Base-by-base conservation (phyloP, 2,888 invertebrate species). In the Polyommatus icarus region DNA sequence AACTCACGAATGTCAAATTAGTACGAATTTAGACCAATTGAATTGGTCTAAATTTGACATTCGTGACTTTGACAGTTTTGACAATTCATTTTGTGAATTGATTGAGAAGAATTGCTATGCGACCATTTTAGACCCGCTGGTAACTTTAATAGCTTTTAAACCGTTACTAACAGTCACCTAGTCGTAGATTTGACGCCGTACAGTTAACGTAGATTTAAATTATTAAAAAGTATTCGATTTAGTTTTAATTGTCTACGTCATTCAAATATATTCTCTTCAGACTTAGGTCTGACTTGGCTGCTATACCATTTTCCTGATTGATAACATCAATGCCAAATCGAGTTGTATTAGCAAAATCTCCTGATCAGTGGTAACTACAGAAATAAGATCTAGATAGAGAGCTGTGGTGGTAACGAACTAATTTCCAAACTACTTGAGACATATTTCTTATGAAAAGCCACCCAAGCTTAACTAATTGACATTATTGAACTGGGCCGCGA, bases 391-490 rank as follows among this genome's bases (percentile, higher is more conserved):
- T n/a, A n/a, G n/a, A n/a, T n/a, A n/a, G n/a, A n/a, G n/a, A n/a
- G n/a, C n/a, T n/a, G n/a, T n/a, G n/a, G n/a, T n/a, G n/a, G n/a
- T n/a, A n/a, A n/a, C n/a, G 12, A 50, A 50, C 50, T 15, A 50
- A 18, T 50, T 59, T 24, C 46, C 46, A 3, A 24, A 40, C n/a
- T 46, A 20, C 7, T 40, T 40, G 24, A 24, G n/a, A 10, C 20
- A 72, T 40, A 72, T 46, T 20, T 46, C 73, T 20, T 73, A 15
- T 12, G 1, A 73, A 40, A 75, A 75, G 40, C 75, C 50, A 75
- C 32, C 50, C 75, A 75, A 54, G 29, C 75, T 75, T 18, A 72
- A 72, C 36, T 72, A 72, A 72, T 72, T 36, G n/a, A 36, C 40
- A 40, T n/a, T 72, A 72, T 24, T 72, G 36, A 40, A 50, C 24